Conservation (phyloP, 2,888 invertebrate genomes). For the Melolontha melolontha region DNA sequence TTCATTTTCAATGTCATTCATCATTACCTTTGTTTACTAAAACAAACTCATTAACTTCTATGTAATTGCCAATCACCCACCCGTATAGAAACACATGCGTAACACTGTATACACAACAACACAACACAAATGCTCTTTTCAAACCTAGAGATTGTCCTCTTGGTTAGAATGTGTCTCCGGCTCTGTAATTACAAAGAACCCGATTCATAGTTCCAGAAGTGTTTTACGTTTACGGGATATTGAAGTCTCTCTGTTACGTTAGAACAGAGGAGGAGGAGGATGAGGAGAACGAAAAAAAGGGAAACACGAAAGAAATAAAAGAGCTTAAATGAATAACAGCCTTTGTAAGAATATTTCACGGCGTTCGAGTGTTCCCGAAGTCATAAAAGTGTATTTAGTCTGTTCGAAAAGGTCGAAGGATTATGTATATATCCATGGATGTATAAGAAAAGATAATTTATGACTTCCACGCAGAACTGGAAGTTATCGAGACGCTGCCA, state of each 20-base stretch:
- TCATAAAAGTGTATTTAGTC: constrained; percentile 39
- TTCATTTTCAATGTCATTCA: constrained; percentile 5
- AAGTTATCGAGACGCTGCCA: constrained; percentile 1
- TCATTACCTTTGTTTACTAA: constrained; percentile 31
- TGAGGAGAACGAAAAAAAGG: no score
- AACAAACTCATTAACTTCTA: constrained; percentile 21
- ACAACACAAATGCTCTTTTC: constrained; percentile 19
- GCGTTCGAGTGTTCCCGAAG: constrained; percentile 22
- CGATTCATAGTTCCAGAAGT: constrained; percentile 34
- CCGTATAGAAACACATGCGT: not conserved
- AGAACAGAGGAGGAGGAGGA: constrained; percentile 1
- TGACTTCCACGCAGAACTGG: constrained; percentile 22
- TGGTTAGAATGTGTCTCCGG: not conserved
- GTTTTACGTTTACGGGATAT: constrained; percentile 32
- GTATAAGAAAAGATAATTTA: constrained; percentile 33
- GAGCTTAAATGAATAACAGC: constrained; percentile 29
- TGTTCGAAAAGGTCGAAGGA: constrained; percentile 31
- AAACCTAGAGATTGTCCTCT: constrained; percentile 12
- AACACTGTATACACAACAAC: constrained; percentile 2
- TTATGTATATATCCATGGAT: constrained; percentile 21
- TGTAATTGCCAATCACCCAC: constrained; percentile 24
- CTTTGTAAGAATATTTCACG: constrained; percentile 37
- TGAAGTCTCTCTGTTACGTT: constrained; percentile 17
- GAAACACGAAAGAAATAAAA: no score
- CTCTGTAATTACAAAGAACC: constrained; percentile 15